Percentiles rank a stretch among this genome's conserved stretches.
These are phyloP conservation scores for Agonopterix alstromeriana DNA, from an alignment of 2,888 invertebrate species.

Conservation along the genomic window DNA sequence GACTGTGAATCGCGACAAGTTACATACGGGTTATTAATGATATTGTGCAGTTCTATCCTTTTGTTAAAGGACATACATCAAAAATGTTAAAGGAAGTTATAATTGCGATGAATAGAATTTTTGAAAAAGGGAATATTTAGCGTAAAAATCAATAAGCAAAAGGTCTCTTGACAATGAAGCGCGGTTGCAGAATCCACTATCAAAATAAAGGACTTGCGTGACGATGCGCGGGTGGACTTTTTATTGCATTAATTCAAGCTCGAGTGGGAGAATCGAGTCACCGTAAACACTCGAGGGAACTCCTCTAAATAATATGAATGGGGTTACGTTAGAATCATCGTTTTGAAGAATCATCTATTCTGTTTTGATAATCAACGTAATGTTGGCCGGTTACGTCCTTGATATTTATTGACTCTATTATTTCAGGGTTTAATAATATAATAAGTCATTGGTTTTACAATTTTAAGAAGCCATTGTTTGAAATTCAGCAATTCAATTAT, in stretches of 20 bases:
- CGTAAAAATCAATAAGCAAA: slow-evolving; percentile 76
- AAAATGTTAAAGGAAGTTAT: slow-evolving; percentile 61
- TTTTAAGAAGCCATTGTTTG: too few relatives aligned
- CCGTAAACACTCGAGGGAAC: slow-evolving; percentile 8
- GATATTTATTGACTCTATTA: too few relatives aligned
- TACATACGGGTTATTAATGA: slow-evolving; percentile 70
- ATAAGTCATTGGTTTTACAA: too few relatives aligned
- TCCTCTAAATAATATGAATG: neutral
- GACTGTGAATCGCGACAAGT: slow-evolving; percentile 57
- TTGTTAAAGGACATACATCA: slow-evolving; percentile 58
- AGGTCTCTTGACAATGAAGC: slow-evolving; percentile 54
- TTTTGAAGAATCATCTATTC: too few relatives aligned
- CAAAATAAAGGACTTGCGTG: slow-evolving; percentile 66
- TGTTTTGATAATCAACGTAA: too few relatives aligned
- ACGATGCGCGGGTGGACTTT: slow-evolving; percentile 68
- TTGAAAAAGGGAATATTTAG: slow-evolving; percentile 67
- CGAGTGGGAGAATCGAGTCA: slow-evolving; percentile 27
- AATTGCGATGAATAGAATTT: slow-evolving; percentile 63
- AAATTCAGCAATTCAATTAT: too few relatives aligned
- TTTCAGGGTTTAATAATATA: too few relatives aligned
- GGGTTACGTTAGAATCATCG: too few relatives aligned
- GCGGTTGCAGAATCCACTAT: slow-evolving; percentile 69
- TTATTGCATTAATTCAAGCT: slow-evolving; percentile 41
- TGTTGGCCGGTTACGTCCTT: too few relatives aligned
- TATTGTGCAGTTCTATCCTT: slow-evolving; percentile 47